Conservation (phyloP, 2,888 invertebrate genomes). For the Drosophila hawaiiensis region DNA sequence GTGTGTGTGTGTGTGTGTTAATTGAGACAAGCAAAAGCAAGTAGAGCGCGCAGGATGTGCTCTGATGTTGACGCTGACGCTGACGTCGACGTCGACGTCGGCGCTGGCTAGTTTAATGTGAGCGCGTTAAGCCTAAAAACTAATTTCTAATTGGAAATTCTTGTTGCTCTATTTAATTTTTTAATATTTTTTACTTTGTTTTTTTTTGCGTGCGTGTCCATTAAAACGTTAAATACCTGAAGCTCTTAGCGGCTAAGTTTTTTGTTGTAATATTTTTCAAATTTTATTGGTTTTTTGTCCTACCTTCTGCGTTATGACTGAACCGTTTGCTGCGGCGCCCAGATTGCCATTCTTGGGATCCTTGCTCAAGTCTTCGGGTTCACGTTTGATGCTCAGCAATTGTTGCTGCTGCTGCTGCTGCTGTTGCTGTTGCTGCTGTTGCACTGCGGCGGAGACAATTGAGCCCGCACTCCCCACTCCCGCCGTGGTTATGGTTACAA, state of each 20-base stretch:
- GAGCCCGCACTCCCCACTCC: conserved; percentile 80
- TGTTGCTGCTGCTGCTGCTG: conserved; percentile 78
- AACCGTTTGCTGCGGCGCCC: conserved; percentile 68
- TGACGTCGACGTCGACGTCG: conserved; percentile 12
- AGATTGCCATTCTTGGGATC: conserved; percentile 85
- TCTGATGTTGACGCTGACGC: conserved; percentile 4
- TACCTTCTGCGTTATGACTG: conserved; percentile 84
- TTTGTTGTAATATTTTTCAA: background rate
- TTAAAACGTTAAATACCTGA: conserved; percentile 53
- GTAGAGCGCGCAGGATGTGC: conserved; percentile 63
- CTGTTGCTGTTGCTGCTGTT: conserved; percentile 70
- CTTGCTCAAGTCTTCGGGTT: conserved; percentile 86
- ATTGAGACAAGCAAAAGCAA: conserved; percentile 53
- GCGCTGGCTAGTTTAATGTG: conserved; percentile 32
- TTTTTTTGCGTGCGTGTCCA: conserved; percentile 73
- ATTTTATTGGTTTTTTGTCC: conserved; percentile 26
- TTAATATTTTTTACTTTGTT: background rate
- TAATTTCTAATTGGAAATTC: conserved; percentile 50
- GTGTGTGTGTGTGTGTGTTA: conserved; percentile 38
- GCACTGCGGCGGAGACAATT: conserved; percentile 81
- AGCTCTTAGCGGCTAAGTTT: conserved; percentile 36
- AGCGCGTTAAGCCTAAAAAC: conserved; percentile 26
- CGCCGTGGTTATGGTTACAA: conserved; percentile 79
- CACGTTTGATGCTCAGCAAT: conserved; percentile 85
- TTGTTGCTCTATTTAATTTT: conserved; percentile 11